Evolutionary conservation across 1,140 invertebrate species (phyloP), one percentile per base, ranked within the genome.

Genomic region (Drosophila insularis): DNA sequence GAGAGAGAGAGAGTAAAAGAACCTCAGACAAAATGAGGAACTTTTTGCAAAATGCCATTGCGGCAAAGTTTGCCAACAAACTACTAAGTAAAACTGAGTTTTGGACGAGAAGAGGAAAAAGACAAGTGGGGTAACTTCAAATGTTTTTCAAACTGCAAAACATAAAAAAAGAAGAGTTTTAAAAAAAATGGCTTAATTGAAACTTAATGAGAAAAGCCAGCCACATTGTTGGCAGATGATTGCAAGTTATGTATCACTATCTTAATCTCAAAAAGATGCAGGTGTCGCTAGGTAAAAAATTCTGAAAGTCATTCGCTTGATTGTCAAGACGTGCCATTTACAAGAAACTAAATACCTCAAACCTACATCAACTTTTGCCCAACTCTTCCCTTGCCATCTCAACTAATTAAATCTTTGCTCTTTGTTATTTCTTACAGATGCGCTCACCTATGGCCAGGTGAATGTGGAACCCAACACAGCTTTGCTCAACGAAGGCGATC

Each of bases 401-500:
- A 68, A 54, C 21, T 61, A 59, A 76, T 62, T 61, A 21, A 37
- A 8, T 58, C 17, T 67, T 1, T 63, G 58, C 27, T 43, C 43
- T 43, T 35, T 17, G 58, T 61, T 65, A 14, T 40, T 2, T 35
- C 14, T 81, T 77, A n/a, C 78, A 90, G 90, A 91, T 82, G 81
- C 84, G 67, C 74, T 89, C 40, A 80, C 75, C 69, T 79, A 65
- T 67, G 86, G 81, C 78, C 85, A 86, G 61, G 81, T 92, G 66
- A 89, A 90, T 62, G 84, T 89, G 69, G 81, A 91, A 68, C 91
- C 91, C 31, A 82, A 89, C 53, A 90, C 85, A 54, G 87, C 91
- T 21, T 69, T 91, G 43, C 74, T 87, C 65, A 89, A 87, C 64
- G 84, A 90, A 65, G 93, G 93, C 31, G 90, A 93, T 63, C 92